These are phyloP conservation scores for Umimayanthus chanpuru DNA, from an alignment of 92 coral and sea anemone genomes.

Conservation along the genomic window DNA sequence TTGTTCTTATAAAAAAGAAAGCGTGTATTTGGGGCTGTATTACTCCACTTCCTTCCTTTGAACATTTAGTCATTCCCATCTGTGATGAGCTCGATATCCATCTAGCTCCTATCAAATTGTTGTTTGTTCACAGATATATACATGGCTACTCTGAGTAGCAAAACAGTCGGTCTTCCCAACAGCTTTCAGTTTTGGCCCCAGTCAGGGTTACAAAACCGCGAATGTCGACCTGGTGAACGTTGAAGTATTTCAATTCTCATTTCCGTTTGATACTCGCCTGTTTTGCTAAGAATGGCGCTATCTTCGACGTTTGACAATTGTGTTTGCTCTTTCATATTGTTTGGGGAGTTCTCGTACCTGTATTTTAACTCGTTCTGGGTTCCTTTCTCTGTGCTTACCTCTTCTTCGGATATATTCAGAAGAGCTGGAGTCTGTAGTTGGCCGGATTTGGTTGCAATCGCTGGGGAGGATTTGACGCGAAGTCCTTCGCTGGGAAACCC, in stretches of 20 bases:
- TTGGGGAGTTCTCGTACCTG: background rate
- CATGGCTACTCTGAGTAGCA: background rate
- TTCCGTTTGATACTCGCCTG: background rate
- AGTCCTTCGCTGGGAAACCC: constrained; percentile 51
- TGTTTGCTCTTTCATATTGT: background rate
- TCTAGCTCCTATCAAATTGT: background rate
- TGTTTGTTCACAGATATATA: background rate
- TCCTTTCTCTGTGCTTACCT: background rate
- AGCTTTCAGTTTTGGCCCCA: background rate
- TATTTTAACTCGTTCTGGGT: background rate
- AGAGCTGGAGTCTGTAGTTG: constrained; percentile 11
- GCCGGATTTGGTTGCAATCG: background rate
- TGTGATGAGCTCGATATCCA: background rate
- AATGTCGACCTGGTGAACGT: constrained; percentile 19
- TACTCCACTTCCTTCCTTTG: too few relatives aligned
- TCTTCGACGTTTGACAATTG: background rate
- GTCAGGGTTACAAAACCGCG: constrained; percentile 14
- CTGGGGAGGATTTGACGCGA: constrained; percentile 18
- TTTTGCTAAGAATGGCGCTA: background rate
- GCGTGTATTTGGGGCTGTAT: too few relatives aligned
- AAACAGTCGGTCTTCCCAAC: background rate
- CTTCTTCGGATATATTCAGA: constrained; percentile 37
- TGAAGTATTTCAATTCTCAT: constrained; percentile 17
- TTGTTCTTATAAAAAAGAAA: too few relatives aligned
- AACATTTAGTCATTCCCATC: background rate